Base-by-base conservation (phyloP, 2,113 vertebrate species). In the Coregonus clupeaformis region DNA sequence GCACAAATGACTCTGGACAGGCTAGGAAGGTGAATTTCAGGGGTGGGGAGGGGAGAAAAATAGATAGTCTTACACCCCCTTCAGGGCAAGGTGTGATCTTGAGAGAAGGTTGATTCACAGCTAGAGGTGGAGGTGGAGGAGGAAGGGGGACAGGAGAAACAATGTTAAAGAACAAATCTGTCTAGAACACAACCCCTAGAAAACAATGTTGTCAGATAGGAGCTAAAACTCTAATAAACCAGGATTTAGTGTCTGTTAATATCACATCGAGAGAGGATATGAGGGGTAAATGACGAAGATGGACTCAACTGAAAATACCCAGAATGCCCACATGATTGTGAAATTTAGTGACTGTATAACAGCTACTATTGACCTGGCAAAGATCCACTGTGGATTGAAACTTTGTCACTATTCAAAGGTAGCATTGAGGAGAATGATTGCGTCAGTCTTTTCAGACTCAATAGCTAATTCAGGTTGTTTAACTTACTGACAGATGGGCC, bases 81-180 rank as follows among this genome's bases (percentile, higher is more conserved):
- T 83, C 79, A 81, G 76, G 76, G 63, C 66, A 59, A 45, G 80
- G 74, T 79, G 49, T 72, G 81, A 77, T 82, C 78, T n/a, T 82
- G 82, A 86, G 76, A 47, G 75, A 55, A 27, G 62, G 69, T 30
- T 42, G 75, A 66, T 80, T 77, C 80, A 79, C 55, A 75, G 85
- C 85, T 86, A 78, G 80, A 86, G 80, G 75, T 79, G 85, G 80
- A 42, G 36, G 30, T 78, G 80, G 85, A 84, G 81, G 27, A 76
- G 76, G 14, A 20, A 16, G 2, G 52, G 22, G 66, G 36, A 42
- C 73, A 86, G 85, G 80, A 84, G 78, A 82, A 84, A 82, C 36
- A 80, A 78, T 29, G 66, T 86, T 77, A 86, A 80, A 73, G 76
- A 73, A 55, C 11, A 42, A 42, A 7, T 29, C 29, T 42, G 11